Conservation (phyloP, 2,888 invertebrate species). For the Spisula subtruncata region DNA sequence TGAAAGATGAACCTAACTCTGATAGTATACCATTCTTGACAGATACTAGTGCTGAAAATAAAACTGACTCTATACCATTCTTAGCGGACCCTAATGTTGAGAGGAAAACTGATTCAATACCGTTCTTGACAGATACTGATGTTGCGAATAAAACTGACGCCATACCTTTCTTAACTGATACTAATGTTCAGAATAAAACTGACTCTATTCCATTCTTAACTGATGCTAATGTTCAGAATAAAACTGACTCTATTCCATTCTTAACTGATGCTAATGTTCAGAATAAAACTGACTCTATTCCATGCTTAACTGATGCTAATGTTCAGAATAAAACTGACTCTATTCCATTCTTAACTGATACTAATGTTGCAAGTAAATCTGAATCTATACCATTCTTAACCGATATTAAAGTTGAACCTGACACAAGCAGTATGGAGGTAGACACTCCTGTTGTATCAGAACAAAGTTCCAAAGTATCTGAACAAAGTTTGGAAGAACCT, state of each 20-base stretch:
- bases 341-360: neutral
- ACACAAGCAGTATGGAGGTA: neutral
- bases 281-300: neutral
- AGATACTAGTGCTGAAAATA: no score
- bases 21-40: no score
- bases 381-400: neutral
- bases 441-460: neutral
- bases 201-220: neutral
- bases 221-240: neutral
- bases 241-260: neutral
- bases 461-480: neutral
- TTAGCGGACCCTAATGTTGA: no score
- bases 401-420: neutral
- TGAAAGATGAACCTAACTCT: constrained; percentile 14
- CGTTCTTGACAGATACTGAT: no score
- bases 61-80: no score
- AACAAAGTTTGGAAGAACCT: neutral
- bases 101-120: no score
- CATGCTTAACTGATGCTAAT: neutral
- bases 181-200: no score
- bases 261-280: neutral
- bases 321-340: neutral
- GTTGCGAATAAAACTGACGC: no score
- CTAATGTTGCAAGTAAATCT: neutral
- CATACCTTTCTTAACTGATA: no score